phyloP scores from a whole-genome alignment of 2,888 invertebrate genomes.

The Cyaniris semiargus region DNA sequence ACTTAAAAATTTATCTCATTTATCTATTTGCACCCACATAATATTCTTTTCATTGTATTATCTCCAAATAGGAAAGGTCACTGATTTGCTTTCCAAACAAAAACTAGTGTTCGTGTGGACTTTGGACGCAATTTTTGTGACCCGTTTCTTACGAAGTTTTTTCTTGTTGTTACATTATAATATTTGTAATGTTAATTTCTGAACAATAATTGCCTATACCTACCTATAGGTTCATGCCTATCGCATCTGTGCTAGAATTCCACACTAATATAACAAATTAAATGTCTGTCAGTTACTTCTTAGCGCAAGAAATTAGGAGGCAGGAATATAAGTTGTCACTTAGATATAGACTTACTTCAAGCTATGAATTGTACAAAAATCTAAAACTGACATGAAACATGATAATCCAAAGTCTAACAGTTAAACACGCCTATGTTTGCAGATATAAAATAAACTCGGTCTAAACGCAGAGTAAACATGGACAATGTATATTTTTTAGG shows the following conservation, averaged over 20 bases:
- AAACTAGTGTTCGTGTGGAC: background rate
- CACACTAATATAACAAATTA: background rate
- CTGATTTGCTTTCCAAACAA: background rate
- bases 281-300: background rate
- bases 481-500: background rate
- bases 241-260: background rate
- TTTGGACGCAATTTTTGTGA: background rate
- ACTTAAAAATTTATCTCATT: too few species aligned
- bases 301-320: background rate
- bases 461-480: conserved; percentile 3
- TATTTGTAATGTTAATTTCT: background rate
- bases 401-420: conserved; percentile 7
- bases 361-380: conserved; percentile 9
- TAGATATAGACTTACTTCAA: background rate
- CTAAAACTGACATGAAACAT: background rate
- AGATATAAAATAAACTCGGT: background rate
- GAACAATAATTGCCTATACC: background rate
- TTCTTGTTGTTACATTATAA: background rate
- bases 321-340: background rate
- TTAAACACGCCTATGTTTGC: conserved; percentile 22
- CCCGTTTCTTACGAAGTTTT: background rate
- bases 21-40: background rate
- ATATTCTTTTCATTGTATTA: background rate
- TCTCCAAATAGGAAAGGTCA: background rate
- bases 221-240: background rate